Evolutionary conservation across 1,140 invertebrate species (phyloP).

Genomic region (Varroa destructor): DNA sequence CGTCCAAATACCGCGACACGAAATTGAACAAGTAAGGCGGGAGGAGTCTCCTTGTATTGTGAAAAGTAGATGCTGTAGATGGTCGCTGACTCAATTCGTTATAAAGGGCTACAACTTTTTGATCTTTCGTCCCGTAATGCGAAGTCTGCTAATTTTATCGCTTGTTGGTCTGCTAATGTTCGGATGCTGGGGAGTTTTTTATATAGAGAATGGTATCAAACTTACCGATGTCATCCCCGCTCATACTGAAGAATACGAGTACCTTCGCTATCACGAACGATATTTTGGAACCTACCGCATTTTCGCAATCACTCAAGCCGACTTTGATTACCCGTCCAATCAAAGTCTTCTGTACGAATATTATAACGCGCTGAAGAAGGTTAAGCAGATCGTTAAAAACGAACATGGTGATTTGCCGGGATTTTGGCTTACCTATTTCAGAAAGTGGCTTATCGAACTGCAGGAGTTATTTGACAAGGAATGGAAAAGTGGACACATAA

Average conservation of each 20-base stretch:
- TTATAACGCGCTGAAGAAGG: conserved; percentile 74
- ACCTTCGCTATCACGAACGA: conserved; percentile 73
- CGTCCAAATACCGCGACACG: not conserved
- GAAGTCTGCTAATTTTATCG: conserved; percentile 48
- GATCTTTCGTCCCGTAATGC: conserved; percentile 54
- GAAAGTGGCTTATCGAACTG: conserved; percentile 71
- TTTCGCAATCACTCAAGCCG: conserved; percentile 83
- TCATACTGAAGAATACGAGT: conserved; percentile 78
- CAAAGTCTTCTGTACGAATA: conserved; percentile 84
- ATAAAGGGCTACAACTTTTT: conserved; percentile 44
- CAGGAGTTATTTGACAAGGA: conserved; percentile 78
- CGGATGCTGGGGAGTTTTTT: conserved; percentile 55
- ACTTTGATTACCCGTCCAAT: conserved; percentile 90
- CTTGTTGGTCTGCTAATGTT: conserved; percentile 47
- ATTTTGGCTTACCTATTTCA: conserved; percentile 81
- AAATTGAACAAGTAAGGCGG: not conserved
- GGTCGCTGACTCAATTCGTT: conserved; percentile 42
- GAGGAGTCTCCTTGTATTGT: no score
- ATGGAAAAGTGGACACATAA: conserved; percentile 57
- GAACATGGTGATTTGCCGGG: conserved; percentile 71
- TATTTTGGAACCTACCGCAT: conserved; percentile 97
- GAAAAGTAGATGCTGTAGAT: not conserved
- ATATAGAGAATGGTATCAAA: conserved; percentile 61
- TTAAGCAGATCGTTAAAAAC: conserved; percentile 82
- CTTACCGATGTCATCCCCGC: conserved; percentile 83